Base-by-base conservation (phyloP, 2,888 invertebrate genomes). In the Chymomyza amoena region DNA sequence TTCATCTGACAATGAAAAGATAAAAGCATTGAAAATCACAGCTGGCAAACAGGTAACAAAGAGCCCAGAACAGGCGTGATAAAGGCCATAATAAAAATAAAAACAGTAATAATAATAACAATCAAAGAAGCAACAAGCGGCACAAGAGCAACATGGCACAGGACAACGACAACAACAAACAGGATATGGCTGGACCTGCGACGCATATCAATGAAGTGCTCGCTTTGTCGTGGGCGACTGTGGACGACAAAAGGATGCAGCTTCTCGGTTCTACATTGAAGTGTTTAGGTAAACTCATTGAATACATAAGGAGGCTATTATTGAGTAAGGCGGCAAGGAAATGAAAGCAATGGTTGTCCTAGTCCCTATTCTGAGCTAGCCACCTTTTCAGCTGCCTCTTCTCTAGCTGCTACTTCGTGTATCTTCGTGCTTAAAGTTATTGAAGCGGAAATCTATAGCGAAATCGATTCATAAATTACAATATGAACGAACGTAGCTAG, bases 381-480 rank as follows among this genome's bases (percentile, higher is more conserved):
- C 10, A 45, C 39, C 13, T 45, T 2, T 45, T 13, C n/a, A n/a
- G n/a, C n/a, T n/a, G n/a, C n/a, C n/a, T n/a, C 39, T 10, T 39
- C 39, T 39, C 1, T 32, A 32, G 1, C 32, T 32, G 32, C 9
- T 32, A 6, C 32, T 32, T 51, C 51, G n/a, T 32, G 15, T 20
- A 20, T 18, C n/a, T 54, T 18, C 54, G 9, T 15, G 57, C 64
- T 67, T 64, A n/a, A 60, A 62, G 65, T 61, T 54, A n/a, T 61
- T 60, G 36, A 59, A 54, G 69, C 70, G 65, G 61, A 70, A 69
- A 61, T 69, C 61, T 57, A 63, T 39, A 66, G 16, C 61, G 63
- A 69, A 78, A 84, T 82, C 77, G 76, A 73, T 84, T 82, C 77
- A 84, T 82, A 80, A 82, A 78, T 82, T 78, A 74, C 71, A 77